Percentiles rank a stretch among this genome's conserved stretches.
Evolutionary conservation across 2,113 vertebrate species (phyloP).

Genomic region (Merops nubicus): DNA sequence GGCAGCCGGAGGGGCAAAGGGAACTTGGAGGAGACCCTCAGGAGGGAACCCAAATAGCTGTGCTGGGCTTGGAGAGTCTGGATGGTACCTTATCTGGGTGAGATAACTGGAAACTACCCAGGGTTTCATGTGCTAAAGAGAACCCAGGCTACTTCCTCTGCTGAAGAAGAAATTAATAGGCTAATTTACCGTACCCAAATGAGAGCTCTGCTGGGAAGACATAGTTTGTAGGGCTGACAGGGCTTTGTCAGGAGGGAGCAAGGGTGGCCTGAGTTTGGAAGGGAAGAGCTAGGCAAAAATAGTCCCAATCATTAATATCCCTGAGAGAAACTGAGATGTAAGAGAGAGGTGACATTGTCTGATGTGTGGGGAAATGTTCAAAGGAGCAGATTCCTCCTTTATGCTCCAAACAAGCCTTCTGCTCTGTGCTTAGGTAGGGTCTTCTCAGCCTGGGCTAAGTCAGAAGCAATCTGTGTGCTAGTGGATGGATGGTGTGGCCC

Average conservation of each 20-base stretch:
- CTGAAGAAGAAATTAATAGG: neutral
- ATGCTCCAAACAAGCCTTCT: neutral
- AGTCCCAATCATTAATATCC: neutral
- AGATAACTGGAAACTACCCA: neutral
- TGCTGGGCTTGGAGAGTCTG: neutral
- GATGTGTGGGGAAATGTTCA: neutral
- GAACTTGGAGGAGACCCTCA: neutral
- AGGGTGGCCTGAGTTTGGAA: neutral
- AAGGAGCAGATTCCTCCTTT: neutral
- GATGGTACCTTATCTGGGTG: accelerated
- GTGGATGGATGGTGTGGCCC: neutral
- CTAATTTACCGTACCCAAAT: neutral
- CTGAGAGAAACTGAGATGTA: neutral
- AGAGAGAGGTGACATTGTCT: neutral
- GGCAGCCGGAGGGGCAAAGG: neutral
- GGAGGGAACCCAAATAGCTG: neutral
- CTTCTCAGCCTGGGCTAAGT: neutral
- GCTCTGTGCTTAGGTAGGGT: neutral
- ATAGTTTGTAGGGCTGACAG: neutral
- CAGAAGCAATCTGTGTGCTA: neutral
- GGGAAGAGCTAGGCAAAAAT: neutral
- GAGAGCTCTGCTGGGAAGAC: neutral
- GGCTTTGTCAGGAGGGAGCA: neutral
- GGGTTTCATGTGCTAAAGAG: neutral
- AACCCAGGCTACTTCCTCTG: neutral